These are phyloP conservation scores for Thalassarche chlororhynchos DNA, from an alignment of 2,113 vertebrate genomes.

Conservation along the genomic window DNA sequence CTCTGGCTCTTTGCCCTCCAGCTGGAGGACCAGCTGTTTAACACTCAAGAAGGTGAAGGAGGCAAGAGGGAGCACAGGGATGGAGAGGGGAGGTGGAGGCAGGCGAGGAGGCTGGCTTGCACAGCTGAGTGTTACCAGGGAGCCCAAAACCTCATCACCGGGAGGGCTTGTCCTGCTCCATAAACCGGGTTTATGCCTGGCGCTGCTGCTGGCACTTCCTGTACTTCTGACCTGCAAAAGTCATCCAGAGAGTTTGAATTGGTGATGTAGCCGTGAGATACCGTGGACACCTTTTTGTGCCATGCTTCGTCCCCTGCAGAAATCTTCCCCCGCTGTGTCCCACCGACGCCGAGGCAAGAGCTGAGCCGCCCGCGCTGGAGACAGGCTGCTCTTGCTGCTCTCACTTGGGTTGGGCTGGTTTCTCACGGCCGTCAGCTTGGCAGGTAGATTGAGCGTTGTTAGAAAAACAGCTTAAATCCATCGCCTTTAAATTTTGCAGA, in stretches of 20 bases:
- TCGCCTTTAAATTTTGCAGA: background rate
- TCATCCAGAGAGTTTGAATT: accelerated
- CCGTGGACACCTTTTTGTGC: background rate
- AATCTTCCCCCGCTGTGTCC: accelerated
- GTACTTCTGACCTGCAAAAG: background rate
- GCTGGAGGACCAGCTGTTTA: background rate
- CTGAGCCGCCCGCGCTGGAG: accelerated
- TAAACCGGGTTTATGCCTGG: background rate
- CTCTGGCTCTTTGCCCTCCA: background rate
- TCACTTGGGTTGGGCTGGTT: background rate
- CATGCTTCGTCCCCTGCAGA: background rate
- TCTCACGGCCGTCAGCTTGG: background rate
- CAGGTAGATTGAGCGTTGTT: background rate
- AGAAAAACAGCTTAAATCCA: background rate
- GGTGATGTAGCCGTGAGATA: background rate
- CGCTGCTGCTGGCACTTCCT: background rate
- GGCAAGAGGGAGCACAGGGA: background rate
- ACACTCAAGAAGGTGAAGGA: background rate
- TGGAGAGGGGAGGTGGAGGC: background rate
- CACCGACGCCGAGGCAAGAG: accelerated
- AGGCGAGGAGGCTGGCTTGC: background rate
- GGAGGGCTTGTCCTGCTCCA: background rate
- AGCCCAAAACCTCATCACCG: background rate
- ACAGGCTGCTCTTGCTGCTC: accelerated
- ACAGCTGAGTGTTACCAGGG: accelerated